Base-by-base conservation (phyloP, 2,797 vertebrate species). In the Simalia tracyae region DNA sequence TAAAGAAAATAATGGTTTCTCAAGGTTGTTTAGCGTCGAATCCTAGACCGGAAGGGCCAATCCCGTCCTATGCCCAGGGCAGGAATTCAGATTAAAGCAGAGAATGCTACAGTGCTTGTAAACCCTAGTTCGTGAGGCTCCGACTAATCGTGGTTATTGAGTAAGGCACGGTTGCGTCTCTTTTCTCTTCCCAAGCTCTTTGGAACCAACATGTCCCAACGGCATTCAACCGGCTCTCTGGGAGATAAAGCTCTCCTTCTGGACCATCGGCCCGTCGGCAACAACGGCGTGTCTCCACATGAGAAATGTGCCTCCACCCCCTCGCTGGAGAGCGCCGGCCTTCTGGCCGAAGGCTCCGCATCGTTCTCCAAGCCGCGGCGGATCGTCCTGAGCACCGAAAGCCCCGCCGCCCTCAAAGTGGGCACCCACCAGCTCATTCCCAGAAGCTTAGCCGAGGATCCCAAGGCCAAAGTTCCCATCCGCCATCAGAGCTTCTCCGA, bases 401-500 rank as follows among this genome's bases (percentile, higher is more conserved):
- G 99, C 91, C 95, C 98, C 0, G 98, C 95, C 0, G 98, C 98
- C 0, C 97, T 95, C 24, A 99, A 98, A 94, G 89, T 97, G 76
- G 98, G 99, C 22, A 98, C 97, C 0, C 97, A 98, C 42, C 99
- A 99, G 97, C 96, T 99, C 86, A 99, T 99, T 91, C 99, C 99
- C 56, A 98, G 96, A 87, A 97, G 95, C 95, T 88, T 99, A 96
- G 98, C 98, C 0, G 91, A 96, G 81, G 87, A 93, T 60, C 97
- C 97, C 94, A 98, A 97, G 50, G 94, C 97, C 7, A 98, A 98
- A 95, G 90, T 89, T 89, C 98, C 98, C 0, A 72, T 94, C 57
- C 97, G 98, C 8, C 97, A 98, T 95, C 98, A 99, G 97, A 98
- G 98, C 94, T 98, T 98, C 0, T 98, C 98, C 57, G 42, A 81